Percentiles rank a stretch among this genome's conserved stretches.
Evolutionary conservation across 1,140 invertebrate species (phyloP).

Genomic region (Sweltsa coloradensis): DNA sequence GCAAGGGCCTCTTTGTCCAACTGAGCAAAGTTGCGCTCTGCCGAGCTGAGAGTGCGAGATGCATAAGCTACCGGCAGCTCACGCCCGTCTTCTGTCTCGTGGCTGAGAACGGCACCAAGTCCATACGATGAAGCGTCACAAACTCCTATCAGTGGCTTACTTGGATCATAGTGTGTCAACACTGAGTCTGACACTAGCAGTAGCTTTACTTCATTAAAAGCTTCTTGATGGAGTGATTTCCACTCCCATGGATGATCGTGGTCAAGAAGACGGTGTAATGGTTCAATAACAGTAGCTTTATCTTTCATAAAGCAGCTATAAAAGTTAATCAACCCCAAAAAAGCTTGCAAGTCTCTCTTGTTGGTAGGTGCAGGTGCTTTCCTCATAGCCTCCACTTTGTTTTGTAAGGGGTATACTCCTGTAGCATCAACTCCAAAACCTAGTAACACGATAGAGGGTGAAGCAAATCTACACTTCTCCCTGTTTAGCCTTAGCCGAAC

Average conservation of each 20-base stretch:
- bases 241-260: slow-evolving; percentile 3
- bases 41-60: slow-evolving; percentile 20
- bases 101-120: slow-evolving; percentile 26
- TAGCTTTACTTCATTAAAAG: not conserved
- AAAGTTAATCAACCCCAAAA: slow-evolving; percentile 22
- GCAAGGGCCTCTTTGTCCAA: slow-evolving; percentile 33
- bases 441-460: slow-evolving; percentile 21
- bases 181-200: not conserved
- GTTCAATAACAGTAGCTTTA: slow-evolving; percentile 9
- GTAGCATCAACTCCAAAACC: slow-evolving; percentile 24
- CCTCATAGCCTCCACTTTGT: slow-evolving; percentile 21
- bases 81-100: slow-evolving; percentile 20
- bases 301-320: slow-evolving; percentile 19
- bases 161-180: not conserved
- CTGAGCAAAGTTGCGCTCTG: slow-evolving; percentile 27
- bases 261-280: slow-evolving; percentile 11
- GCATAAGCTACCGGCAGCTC: slow-evolving; percentile 25
- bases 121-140: slow-evolving; percentile 27
- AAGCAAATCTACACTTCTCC: slow-evolving; percentile 19
- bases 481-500: not conserved
- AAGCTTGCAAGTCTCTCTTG: slow-evolving; percentile 19
- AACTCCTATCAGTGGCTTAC: slow-evolving; percentile 17
- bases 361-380: slow-evolving; percentile 18
- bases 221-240: not conserved
- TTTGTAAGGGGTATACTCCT: slow-evolving; percentile 22